These are phyloP conservation scores for Neodiprion lecontei DNA, from an alignment of 1,140 invertebrate species.

Conservation along the genomic window DNA sequence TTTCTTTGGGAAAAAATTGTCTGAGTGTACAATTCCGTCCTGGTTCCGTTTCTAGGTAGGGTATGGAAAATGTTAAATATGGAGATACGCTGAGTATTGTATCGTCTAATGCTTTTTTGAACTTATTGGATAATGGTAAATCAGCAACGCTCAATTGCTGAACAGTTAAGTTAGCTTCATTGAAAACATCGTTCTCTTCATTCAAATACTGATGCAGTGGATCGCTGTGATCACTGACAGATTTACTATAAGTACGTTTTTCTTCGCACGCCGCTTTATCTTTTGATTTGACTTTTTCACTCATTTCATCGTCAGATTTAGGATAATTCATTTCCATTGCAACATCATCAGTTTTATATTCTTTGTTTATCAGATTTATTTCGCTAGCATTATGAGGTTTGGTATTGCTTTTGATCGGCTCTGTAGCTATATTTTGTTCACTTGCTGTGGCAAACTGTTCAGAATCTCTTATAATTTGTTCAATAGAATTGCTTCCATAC, in stretches of 20 bases:
- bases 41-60: conserved; percentile 86
- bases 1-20: conserved; percentile 79
- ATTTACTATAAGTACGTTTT: conserved; percentile 63
- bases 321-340: conserved; percentile 13
- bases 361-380: neutral
- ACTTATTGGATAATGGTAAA: conserved; percentile 71
- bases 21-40: conserved; percentile 81
- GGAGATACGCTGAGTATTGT: conserved; percentile 86
- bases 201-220: conserved; percentile 75
- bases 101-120: conserved; percentile 77
- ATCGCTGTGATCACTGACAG: conserved; percentile 76
- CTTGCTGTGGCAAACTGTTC: conserved; percentile 19
- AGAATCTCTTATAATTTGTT: conserved; percentile 38
- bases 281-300: conserved; percentile 36
- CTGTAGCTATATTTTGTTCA: conserved; percentile 24
- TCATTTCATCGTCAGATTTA: conserved; percentile 22
- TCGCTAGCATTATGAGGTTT: neutral
- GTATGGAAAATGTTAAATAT: conserved; percentile 82
- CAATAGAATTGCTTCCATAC: conserved; percentile 32
- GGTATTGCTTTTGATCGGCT: neutral
- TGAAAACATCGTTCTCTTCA: conserved; percentile 61
- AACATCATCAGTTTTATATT: conserved; percentile 13
- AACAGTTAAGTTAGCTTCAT: conserved; percentile 42
- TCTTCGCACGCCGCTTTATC: conserved; percentile 56
- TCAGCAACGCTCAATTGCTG: conserved; percentile 64